Evolutionary conservation across 35 echinoderm and acorn worm species (phyloP), one percentile per base, ranked within the genome.

Genomic region (Lytechinus pictus): DNA sequence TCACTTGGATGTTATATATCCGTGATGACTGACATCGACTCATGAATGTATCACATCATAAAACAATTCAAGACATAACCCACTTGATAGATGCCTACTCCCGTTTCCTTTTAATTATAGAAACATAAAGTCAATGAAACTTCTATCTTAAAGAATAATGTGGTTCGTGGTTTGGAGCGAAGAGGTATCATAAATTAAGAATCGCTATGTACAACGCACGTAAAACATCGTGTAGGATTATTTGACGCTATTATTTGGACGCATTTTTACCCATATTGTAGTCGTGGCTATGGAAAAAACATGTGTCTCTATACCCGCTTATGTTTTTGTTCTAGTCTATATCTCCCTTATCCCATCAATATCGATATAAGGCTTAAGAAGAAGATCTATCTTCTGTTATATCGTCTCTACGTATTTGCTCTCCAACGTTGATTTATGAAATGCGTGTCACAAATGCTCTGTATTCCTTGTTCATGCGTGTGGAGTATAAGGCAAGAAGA

Each of bases 381-480:
- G 88, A 33, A 90, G 88, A 90, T 54, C 88, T 90, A 90, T 90
- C 88, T 52, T 90, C 28, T 90, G 88, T 16, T 52, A 90, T 90
- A 90, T 90, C 28, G 88, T 90, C 88, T 33, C n/a, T 54, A 90
- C 88, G 52, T 44, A 90, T 90, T 90, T 90, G 52, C 88, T 54
- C 52, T 29, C 27, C 52, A 52, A 90, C 88, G 52, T 90, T 90
- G 88, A 90, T 90, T 90, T 90, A 90, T 90, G 88, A 90, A 90
- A 90, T 90, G 52, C 88, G 27, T 90, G 88, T 90, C 88, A 90
- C 88, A 90, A 52, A 90, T 33, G 88, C 88, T 90, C 28, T 90
- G 88, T 90, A 90, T 44, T 54, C 52, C 52, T 33, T 90, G 1
- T 90, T 28, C 16, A 19, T 90, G 88, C 16, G 88, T 90, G 13